Conservation (phyloP, 2,113 vertebrate genomes). For the Vidua chalybeata region DNA sequence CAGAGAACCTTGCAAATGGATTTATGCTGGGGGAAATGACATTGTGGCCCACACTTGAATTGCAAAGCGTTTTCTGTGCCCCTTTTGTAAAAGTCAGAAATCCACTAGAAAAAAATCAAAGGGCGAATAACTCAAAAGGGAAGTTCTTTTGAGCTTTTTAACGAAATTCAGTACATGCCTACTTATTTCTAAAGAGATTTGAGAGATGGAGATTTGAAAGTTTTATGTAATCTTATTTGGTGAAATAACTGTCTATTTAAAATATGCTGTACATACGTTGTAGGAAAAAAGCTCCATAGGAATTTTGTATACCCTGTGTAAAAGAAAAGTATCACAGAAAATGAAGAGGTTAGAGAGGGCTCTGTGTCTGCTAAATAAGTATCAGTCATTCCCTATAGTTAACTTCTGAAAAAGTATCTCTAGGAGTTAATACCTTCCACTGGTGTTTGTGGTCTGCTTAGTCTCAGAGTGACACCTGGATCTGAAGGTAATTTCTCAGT, state of each 20-base stretch:
- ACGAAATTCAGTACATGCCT: constrained; percentile 10
- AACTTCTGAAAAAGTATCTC: constrained; percentile 22
- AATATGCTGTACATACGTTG: background rate
- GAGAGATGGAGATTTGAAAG: constrained; percentile 3
- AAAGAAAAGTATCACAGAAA: constrained; percentile 35
- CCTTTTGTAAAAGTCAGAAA: background rate
- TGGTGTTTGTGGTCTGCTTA: constrained; percentile 27
- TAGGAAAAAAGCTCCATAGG: constrained; percentile 11
- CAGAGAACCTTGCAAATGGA: background rate
- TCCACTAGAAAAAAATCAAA: background rate
- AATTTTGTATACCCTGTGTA: constrained; percentile 6
- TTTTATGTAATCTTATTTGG: constrained; percentile 15
- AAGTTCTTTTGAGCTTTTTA: constrained; percentile 33
- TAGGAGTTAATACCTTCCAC: constrained; percentile 40
- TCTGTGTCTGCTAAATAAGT: constrained; percentile 35
- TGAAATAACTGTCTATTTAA: constrained; percentile 35
- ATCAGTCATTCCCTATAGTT: constrained; percentile 29
- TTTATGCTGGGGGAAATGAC: background rate
- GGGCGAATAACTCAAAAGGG: background rate
- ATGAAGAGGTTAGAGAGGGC: background rate
- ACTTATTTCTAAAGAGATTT: constrained; percentile 36
- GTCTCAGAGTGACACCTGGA: constrained; percentile 30
- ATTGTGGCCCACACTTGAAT: background rate
- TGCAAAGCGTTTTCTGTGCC: background rate
- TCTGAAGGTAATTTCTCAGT: constrained; percentile 53